Conservation (phyloP, 2,113 vertebrate species). For the Lagopus muta region DNA sequence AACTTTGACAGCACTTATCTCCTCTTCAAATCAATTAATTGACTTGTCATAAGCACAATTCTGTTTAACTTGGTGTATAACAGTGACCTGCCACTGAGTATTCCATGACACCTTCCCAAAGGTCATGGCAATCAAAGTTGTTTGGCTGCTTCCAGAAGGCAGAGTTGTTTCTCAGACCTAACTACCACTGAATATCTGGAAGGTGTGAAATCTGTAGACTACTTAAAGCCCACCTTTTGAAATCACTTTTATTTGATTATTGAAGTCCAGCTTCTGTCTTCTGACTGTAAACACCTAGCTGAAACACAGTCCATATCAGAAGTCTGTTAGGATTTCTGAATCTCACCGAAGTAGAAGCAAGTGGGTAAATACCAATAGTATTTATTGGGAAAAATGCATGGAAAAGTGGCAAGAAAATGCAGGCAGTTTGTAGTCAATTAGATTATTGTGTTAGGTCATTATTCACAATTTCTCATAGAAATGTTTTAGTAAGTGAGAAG, state of each 20-base stretch:
- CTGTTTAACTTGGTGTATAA: neutral
- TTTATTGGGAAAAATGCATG: neutral
- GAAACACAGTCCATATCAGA: neutral
- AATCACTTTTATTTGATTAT: neutral
- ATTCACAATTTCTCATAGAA: neutral
- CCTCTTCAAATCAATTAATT: neutral
- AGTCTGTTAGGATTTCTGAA: neutral
- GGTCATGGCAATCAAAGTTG: neutral
- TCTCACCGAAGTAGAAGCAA: neutral
- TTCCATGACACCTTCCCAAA: neutral
- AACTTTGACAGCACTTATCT: neutral
- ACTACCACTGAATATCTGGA: neutral
- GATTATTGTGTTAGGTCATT: neutral
- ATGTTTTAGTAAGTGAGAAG: neutral
- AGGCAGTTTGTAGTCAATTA: neutral
- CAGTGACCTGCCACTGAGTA: neutral
- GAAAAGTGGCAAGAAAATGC: neutral
- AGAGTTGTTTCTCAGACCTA: neutral
- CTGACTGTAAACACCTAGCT: neutral
- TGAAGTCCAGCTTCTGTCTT: neutral
- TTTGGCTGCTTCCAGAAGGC: neutral
- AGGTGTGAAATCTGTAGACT: neutral
- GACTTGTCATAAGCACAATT: neutral
- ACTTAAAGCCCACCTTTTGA: neutral
- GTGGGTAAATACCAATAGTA: neutral